Evolutionary conservation across 2,888 invertebrate genomes (phyloP).

Genomic region (Agriopis marginaria): DNA sequence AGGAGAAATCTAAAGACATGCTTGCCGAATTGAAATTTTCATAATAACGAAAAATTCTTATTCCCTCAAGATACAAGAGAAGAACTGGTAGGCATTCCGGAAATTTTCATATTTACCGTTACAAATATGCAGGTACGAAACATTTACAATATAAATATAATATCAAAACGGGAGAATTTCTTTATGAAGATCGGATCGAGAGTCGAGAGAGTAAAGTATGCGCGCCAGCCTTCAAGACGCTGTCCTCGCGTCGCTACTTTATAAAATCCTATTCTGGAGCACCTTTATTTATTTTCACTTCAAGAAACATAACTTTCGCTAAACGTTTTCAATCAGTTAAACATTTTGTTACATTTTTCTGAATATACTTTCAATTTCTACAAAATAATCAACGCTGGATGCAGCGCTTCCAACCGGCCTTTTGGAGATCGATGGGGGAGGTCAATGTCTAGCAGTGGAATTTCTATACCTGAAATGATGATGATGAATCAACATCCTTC

Average conservation of each 20-base stretch:
- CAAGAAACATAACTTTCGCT: slow-evolving; percentile 18
- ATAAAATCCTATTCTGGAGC: slow-evolving; percentile 50
- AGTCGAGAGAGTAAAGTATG: slow-evolving; percentile 81
- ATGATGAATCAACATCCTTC: too few relatives aligned
- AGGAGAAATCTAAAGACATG: slow-evolving; percentile 45
- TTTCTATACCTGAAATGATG: too few relatives aligned
- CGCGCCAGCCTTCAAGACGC: slow-evolving; percentile 51
- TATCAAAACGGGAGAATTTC: slow-evolving; percentile 86
- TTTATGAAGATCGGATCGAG: slow-evolving; percentile 85
- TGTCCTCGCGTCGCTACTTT: slow-evolving; percentile 64
- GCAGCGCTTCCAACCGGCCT: too few relatives aligned
- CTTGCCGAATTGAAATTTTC: slow-evolving; percentile 67
- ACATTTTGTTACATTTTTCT: background rate
- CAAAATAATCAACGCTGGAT: too few relatives aligned
- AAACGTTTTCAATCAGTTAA: slow-evolving; percentile 1
- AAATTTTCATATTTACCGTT: slow-evolving; percentile 87
- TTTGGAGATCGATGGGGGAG: too few relatives aligned
- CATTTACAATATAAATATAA: slow-evolving; percentile 86
- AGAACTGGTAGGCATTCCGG: slow-evolving; percentile 80
- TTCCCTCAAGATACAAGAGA: slow-evolving; percentile 73
- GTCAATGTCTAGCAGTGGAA: too few relatives aligned
- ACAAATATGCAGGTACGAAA: slow-evolving; percentile 87
- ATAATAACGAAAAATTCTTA: slow-evolving; percentile 78
- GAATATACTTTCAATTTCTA: background rate
- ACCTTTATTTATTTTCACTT: slow-evolving; percentile 24